Evolutionary conservation across 2,888 invertebrate genomes (phyloP), one percentile per base, ranked within the genome.

Genomic region (Volucella bombylans): DNA sequence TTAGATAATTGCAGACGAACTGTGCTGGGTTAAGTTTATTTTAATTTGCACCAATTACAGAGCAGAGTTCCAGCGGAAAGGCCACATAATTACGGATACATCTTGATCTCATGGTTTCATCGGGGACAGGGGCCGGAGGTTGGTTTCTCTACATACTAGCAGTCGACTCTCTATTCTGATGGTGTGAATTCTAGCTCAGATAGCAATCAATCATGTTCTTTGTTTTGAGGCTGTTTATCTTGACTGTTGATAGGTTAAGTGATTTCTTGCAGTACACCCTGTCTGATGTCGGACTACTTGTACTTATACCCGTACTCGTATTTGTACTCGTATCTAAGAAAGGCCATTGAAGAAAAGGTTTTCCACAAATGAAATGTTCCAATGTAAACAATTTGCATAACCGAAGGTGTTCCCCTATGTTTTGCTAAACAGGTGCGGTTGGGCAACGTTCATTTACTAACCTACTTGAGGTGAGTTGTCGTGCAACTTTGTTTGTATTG

Each of bases 131-230:
- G 23, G 23, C 23, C 4, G 23, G 4, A 23, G 3, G 23, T 23
- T 23, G 3, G 3, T 23, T 23, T 23, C 23, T 23, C 23, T 23
- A 23, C 23, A 3, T 23, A 23, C 23, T 23, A 4, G 4, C 23
- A 3, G 23, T 23, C 23, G 23, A 23, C 23, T 23, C 23, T 23
- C 4, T 23, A 23, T 23, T 23, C 23, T 18, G 41, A 12, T 59
- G 38, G 77, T 72, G 78, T 52, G 78, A 82, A 77, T 72, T 72
- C 71, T 61, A 50, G 43, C 41, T 64, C 43, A 68, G 68, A 73
- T 62, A 55, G 55, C 49, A 68, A 82, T 82, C 78, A 82, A 78
- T 78, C 82, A 68, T 64, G 64, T 69, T 68, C 55, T 79, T 78
- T 78, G 74, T 74, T 67, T 74, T 68, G 52, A 57, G 11, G 67